phyloP scores from a whole-genome alignment of 2,888 invertebrate species.

The Boloria euphrosyne region DNA sequence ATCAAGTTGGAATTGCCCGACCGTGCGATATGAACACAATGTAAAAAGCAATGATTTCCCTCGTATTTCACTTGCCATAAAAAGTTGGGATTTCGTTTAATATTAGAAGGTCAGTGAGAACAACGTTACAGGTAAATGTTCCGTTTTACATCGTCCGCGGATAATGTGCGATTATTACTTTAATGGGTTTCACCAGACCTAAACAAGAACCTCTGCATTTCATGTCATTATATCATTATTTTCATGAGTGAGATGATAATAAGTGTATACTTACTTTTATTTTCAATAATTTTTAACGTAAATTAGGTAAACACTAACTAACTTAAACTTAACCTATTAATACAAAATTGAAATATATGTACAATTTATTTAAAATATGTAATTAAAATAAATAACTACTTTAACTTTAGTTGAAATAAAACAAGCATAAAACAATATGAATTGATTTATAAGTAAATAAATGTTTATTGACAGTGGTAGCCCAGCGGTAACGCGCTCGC shows the following conservation, averaged over 20 bases:
- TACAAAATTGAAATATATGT: too few species aligned
- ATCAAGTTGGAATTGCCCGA: constrained; percentile 73
- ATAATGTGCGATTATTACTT: constrained; percentile 15
- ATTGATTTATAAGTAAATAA: too few species aligned
- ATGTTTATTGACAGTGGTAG: too few species aligned
- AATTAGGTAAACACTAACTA: too few species aligned
- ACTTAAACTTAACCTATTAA: too few species aligned
- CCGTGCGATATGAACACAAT: constrained; percentile 72
- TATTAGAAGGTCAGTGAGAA: constrained; percentile 40
- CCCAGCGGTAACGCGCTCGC: too few species aligned
- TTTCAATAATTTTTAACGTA: too few species aligned
- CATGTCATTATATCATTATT: constrained; percentile 15
- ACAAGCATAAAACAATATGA: too few species aligned
- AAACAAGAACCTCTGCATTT: constrained; percentile 18
- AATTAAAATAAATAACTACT: too few species aligned
- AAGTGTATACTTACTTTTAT: too few species aligned
- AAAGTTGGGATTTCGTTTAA: constrained; percentile 59
- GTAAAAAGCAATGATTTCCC: constrained; percentile 76
- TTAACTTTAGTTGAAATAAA: too few species aligned
- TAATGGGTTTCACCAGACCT: constrained; percentile 19
- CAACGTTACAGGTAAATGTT: constrained; percentile 43
- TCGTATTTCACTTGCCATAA: constrained; percentile 73
- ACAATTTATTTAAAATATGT: too few species aligned
- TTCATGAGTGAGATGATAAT: not conserved
- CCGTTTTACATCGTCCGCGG: constrained; percentile 27